phyloP scores from a whole-genome alignment of 2,888 invertebrate genomes.

The Oligia fasciuncula region DNA sequence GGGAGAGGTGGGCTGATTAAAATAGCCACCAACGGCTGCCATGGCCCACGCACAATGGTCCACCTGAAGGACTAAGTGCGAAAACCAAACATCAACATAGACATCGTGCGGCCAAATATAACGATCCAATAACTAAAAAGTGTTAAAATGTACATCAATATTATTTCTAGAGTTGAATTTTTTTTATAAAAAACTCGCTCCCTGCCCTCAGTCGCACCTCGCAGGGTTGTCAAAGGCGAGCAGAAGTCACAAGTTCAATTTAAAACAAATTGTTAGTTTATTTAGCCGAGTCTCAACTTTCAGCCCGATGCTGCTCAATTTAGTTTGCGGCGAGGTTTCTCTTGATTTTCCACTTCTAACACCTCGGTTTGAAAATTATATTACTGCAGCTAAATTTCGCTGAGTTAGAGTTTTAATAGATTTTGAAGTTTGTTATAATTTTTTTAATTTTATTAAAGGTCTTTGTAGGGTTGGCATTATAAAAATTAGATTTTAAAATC shows the following conservation, averaged over 20 bases:
- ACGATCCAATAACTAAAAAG: too few relatives aligned
- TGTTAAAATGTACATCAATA: too few relatives aligned
- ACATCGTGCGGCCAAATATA: too few relatives aligned
- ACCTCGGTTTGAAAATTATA: slow-evolving; percentile 39
- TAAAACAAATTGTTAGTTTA: slow-evolving; percentile 67
- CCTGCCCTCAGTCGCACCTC: slow-evolving; percentile 14
- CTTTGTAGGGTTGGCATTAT: neutral
- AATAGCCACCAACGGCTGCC: too few relatives aligned
- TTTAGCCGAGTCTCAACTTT: slow-evolving; percentile 56
- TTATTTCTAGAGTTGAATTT: too few relatives aligned
- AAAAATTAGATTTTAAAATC: neutral
- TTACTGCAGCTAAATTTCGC: slow-evolving; percentile 11
- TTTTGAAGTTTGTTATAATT: slow-evolving; percentile 18
- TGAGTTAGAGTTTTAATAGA: slow-evolving; percentile 6
- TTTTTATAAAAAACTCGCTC: neutral
- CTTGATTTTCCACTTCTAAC: slow-evolving; percentile 56
- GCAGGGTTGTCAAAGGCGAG: slow-evolving; percentile 19
- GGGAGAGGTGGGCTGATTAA: too few relatives aligned
- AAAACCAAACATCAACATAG: too few relatives aligned
- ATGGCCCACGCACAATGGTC: too few relatives aligned
- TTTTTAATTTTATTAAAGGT: neutral
- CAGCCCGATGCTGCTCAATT: slow-evolving; percentile 40
- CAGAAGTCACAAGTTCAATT: slow-evolving; percentile 61
- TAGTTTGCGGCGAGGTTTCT: slow-evolving; percentile 43
- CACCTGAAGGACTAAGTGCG: too few relatives aligned